Percentiles rank a stretch among this genome's conserved stretches.
phyloP scores from a whole-genome alignment of 37 sponge, comb jelly and placozoan species.

The Axinella damicornis region DNA sequence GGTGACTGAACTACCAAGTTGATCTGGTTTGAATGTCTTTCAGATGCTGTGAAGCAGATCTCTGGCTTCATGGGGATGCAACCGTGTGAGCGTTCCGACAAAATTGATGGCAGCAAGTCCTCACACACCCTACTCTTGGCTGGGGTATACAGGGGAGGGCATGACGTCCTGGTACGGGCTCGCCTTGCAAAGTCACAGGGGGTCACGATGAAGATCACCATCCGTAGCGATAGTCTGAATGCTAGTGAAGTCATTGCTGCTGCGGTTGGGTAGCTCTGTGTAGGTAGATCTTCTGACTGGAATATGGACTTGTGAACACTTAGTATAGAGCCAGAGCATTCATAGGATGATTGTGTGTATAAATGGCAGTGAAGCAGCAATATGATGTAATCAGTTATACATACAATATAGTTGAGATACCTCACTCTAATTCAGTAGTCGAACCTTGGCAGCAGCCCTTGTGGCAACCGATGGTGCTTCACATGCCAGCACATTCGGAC shows the following conservation, averaged over 20 bases:
- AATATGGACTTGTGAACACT: too few relatives aligned
- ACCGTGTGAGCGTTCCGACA: constrained; percentile 95
- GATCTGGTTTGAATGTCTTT: background rate
- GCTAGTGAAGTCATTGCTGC: constrained; percentile 84
- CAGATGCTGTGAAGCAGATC: constrained; percentile 97
- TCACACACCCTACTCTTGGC: constrained; percentile 95
- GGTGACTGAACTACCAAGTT: too few relatives aligned
- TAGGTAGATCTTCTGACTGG: too few relatives aligned
- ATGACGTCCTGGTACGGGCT: constrained; percentile 88
- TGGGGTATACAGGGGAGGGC: constrained; percentile 90
- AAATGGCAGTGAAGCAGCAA: too few relatives aligned
- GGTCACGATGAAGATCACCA: constrained; percentile 90
- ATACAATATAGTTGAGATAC: too few relatives aligned
- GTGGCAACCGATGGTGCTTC: too few relatives aligned
- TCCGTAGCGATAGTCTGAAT: constrained; percentile 72
- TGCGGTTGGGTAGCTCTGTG: constrained; percentile 46
- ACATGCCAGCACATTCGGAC: too few relatives aligned
- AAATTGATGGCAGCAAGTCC: constrained; percentile 73
- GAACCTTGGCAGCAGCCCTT: too few relatives aligned
- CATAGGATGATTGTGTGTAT: too few relatives aligned
- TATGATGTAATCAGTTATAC: too few relatives aligned
- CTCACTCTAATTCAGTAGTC: too few relatives aligned
- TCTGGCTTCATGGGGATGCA: constrained; percentile 96
- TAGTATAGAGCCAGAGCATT: too few relatives aligned
- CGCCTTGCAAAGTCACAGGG: constrained; percentile 72